These are phyloP conservation scores for Labeo catla DNA, from an alignment of 2,113 vertebrate species.

Conservation along the genomic window DNA sequence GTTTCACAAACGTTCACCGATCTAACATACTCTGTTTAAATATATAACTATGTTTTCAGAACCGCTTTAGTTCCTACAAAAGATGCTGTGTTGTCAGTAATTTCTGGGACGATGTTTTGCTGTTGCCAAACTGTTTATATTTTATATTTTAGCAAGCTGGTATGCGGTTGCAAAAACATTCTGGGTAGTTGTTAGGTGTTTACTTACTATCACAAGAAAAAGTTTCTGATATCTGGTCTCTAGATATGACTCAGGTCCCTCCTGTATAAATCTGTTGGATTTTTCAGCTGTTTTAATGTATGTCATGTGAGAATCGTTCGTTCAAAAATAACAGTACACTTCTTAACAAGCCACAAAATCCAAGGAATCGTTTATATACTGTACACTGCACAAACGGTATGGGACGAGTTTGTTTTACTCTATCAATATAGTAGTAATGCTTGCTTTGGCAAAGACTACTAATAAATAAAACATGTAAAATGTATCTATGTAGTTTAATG, in stretches of 20 bases:
- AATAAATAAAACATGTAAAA: neutral
- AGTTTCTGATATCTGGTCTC: neutral
- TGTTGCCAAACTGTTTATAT: neutral
- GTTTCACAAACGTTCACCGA: no score
- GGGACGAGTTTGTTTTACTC: neutral
- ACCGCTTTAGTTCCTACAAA: neutral
- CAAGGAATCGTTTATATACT: neutral
- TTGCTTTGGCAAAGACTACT: neutral
- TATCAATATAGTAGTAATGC: neutral
- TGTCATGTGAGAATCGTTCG: neutral
- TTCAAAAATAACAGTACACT: neutral
- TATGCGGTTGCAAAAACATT: neutral
- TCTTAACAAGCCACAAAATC: neutral
- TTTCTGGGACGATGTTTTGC: neutral
- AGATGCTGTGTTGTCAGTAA: neutral
- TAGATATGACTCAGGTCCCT: neutral
- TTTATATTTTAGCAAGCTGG: neutral
- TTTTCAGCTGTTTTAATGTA: neutral
- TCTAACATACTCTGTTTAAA: no score
- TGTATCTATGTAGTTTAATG: neutral
- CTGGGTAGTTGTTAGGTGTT: neutral
- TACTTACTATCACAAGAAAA: neutral
- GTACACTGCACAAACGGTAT: neutral
- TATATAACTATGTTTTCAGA: neutral
- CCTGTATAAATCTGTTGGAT: neutral